Percentiles rank a stretch among this genome's conserved stretches.
phyloP scores from a whole-genome alignment of 1,140 invertebrate genomes.

The Ladona fulva region DNA sequence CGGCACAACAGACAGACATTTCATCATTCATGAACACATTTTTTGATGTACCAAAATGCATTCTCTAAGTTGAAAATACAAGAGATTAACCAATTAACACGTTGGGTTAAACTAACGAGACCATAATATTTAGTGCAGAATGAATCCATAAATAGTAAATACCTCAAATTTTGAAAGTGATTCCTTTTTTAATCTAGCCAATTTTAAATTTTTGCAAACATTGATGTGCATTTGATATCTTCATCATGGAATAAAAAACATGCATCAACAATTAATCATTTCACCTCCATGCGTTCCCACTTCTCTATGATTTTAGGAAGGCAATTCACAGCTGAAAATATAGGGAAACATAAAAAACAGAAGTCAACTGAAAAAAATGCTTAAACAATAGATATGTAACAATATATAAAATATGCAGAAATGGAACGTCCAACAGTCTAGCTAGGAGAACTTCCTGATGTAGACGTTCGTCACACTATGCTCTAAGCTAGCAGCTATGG shows the following conservation, averaged over 20 bases:
- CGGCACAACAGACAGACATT: conserved; percentile 3
- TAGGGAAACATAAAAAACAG: no score
- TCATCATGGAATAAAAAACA: no score
- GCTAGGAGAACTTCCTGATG: background rate
- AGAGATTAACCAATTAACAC: background rate
- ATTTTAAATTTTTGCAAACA: background rate
- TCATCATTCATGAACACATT: background rate
- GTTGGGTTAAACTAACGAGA: background rate
- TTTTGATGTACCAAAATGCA: background rate
- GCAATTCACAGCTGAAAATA: no score
- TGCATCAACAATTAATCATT: no score
- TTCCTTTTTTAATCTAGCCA: background rate
- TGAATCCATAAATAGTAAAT: background rate
- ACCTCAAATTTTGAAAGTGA: conserved; percentile 7
- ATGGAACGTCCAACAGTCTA: background rate
- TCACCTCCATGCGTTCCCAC: no score
- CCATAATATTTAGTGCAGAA: background rate
- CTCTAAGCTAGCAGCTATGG: conserved; percentile 2
- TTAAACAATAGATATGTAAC: background rate
- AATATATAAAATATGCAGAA: background rate
- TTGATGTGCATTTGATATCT: no score
- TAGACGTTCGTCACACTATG: background rate
- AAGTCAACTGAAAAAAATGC: background rate
- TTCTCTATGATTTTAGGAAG: no score
- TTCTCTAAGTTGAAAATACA: background rate